Evolutionary conservation across 2,797 vertebrate genomes (phyloP), one percentile per base, ranked within the genome.

Genomic region (Orientallactaga sibirica): DNA sequence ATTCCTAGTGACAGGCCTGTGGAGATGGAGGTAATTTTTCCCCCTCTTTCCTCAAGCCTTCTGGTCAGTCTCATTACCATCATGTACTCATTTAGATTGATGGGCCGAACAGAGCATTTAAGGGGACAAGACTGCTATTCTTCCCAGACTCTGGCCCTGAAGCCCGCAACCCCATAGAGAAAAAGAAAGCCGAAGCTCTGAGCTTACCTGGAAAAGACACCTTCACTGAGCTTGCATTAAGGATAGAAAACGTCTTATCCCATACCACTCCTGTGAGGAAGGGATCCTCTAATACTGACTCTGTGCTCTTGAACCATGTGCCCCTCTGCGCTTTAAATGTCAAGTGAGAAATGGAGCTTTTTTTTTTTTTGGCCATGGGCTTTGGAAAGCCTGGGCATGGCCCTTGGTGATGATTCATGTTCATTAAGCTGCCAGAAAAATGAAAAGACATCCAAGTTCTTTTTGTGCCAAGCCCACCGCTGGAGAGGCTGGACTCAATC

Each of bases 51-150:
- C 7, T 79, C 90, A 9, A 76, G 20, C 58, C 67, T 27, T 62
- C 83, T 76, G 90, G 68, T 94, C 88, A 73, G 37, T 73, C 78
- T 71, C 75, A 0, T 94, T 93, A 80, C 75, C 92, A 90, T 96
- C 94, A 96, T 97, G 93, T n/a, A 91, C 88, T 96, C 86, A 87
- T 97, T 97, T 97, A 94, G 5, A 2, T 52, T 86, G 89, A 94
- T 37, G 87, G 76, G 91, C 68, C 25, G 79, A 90, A 94, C 93
- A 70, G n/a, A 79, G 55, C 78, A 12, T 94, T 90, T 76, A 58
- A 64, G 93, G 66, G 64, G 97, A 95, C 55, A 96, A 96, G 97
- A 95, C 41, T 74, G 22, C 67, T 85, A 0, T 74, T 96, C 71
- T 95, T 78, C 62, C 0, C 16, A 83, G 62, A 24, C 94, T 52